Evolutionary conservation across 2,888 invertebrate genomes (phyloP), one percentile per base, ranked within the genome.

Genomic region (Noctua janthe): DNA sequence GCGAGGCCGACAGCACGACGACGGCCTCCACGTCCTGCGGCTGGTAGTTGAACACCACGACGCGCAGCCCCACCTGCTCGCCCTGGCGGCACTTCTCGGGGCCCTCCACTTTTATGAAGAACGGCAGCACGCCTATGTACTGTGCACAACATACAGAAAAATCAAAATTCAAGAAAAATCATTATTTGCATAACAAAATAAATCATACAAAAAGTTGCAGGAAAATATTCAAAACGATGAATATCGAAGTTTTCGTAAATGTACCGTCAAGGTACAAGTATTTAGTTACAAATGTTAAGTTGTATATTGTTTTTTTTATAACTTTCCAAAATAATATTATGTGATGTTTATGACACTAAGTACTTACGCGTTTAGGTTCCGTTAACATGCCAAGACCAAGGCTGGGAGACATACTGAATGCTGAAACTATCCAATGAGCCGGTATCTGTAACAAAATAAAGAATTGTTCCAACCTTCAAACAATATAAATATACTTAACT

Each of bases 51-150:
- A 99, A 99, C 13, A 99, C 98, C 0, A 98, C 98, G 0, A 99
- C 99, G 51, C 99, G 97, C 54, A 99, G 97, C 17, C 99, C 99
- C 59, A 99, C 97, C 95, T 99, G 99, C 95, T 99, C 99, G 8
- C 99, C 99, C 94, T 99, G 98, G 62, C 98, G 98, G 91, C 98
- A 98, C 56, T 97, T 96, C 0, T 97, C 97, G 0, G 99, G 99
- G 97, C 99, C 99, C 94, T 99, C 99, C 73, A 99, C 98, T 91
- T 99, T 99, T 90, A 99, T 99, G 96, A 98, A 99, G 97, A 99
- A 99, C 29, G 99, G 99, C 64, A 99, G 97, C 0, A 99, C 98
- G 23, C 99, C 99, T 49, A 98, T 98, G 94, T 99, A 99, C 97
- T 98, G 96, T 1, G 4, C 13, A 15, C 15, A 29, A 69, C 47